Evolutionary conservation across 2,113 vertebrate species (phyloP).

Genomic region (Climacteris rufus): DNA sequence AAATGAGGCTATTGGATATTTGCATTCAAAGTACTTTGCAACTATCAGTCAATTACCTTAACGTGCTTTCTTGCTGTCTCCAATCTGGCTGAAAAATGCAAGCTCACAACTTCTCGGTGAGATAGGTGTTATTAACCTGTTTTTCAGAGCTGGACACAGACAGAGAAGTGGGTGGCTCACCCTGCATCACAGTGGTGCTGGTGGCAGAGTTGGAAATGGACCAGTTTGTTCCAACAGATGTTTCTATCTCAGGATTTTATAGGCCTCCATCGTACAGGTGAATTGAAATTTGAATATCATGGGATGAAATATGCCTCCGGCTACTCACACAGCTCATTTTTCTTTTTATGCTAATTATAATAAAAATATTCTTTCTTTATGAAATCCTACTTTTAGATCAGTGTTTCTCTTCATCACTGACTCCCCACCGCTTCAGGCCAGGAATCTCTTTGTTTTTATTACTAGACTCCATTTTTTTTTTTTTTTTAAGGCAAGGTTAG

Average conservation of each 20-base stretch:
- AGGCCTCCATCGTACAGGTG: background rate
- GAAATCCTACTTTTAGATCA: background rate
- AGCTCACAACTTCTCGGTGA: background rate
- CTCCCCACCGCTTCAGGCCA: background rate
- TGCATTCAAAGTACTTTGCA: constrained; percentile 16
- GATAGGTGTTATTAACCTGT: background rate
- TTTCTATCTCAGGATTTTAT: background rate
- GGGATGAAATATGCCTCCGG: background rate
- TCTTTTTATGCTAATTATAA: background rate
- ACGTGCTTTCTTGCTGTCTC: background rate
- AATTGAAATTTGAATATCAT: background rate
- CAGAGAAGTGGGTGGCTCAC: background rate
- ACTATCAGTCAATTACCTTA: constrained; percentile 6
- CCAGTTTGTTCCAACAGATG: background rate
- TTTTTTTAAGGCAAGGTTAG: background rate
- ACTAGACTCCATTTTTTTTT: rapidly evolving
- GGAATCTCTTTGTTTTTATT: background rate
- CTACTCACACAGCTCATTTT: background rate
- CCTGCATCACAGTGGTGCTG: background rate
- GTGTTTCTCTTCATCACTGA: background rate
- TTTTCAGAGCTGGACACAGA: background rate
- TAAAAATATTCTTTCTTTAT: background rate
- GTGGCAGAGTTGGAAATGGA: background rate
- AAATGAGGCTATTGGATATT: background rate
- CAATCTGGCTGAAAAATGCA: background rate